Conservation (phyloP, 2,888 invertebrate species). For the Cheilosia scutellata region DNA sequence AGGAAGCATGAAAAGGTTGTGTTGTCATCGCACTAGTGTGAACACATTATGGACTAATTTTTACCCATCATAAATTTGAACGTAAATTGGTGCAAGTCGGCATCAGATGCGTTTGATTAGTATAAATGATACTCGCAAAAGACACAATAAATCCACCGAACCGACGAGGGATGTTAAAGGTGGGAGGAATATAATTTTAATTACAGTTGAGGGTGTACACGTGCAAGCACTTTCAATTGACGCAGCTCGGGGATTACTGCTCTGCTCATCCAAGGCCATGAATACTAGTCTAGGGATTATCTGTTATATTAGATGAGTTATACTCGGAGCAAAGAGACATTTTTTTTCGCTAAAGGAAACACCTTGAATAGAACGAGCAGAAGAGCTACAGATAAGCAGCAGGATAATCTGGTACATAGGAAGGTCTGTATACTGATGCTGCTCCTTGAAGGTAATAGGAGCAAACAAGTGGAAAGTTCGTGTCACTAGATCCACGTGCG, state of each 20-base stretch:
- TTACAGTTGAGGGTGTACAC: slow-evolving; percentile 60
- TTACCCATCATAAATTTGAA: slow-evolving; percentile 65
- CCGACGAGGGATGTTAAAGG: slow-evolving; percentile 23
- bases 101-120: slow-evolving; percentile 74
- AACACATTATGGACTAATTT: slow-evolving; percentile 75
- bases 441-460: slow-evolving; percentile 26
- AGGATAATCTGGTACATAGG: slow-evolving; percentile 28
- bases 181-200: slow-evolving; percentile 65
- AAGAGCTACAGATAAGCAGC: neutral
- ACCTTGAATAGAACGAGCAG: slow-evolving; percentile 17
- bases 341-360: slow-evolving; percentile 10
- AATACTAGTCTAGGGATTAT: slow-evolving; percentile 55
- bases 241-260: slow-evolving; percentile 55
- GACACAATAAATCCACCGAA: slow-evolving; percentile 32
- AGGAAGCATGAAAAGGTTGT: slow-evolving; percentile 55
- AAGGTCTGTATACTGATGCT: neutral
- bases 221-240: slow-evolving; percentile 61
- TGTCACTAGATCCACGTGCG: slow-evolving; percentile 12
- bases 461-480: slow-evolving; percentile 41
- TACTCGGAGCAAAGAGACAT: slow-evolving; percentile 17
- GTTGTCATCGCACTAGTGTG: slow-evolving; percentile 68
- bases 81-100: slow-evolving; percentile 60
- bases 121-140: slow-evolving; percentile 64
- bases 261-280: slow-evolving; percentile 62
- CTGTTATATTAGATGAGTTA: slow-evolving; percentile 45